Evolutionary conservation across 1,140 invertebrate species (phyloP).

Genomic region (Alviniconcha marisindica): DNA sequence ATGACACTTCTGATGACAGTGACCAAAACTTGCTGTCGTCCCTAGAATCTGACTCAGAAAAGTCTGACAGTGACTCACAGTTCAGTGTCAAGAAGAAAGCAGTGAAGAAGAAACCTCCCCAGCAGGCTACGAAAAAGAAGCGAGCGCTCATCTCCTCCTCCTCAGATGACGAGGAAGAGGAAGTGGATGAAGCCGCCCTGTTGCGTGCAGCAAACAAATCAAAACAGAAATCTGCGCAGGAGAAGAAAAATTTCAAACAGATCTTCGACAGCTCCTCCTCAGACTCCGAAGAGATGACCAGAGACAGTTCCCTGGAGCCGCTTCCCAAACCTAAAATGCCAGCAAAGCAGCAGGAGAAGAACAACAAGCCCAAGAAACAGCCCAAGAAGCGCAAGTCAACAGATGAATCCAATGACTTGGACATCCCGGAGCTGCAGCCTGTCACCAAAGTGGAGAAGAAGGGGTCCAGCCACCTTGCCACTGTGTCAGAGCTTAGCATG

Average conservation of each 20-base stretch:
- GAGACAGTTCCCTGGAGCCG: constrained; percentile 22
- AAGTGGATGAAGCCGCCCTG: constrained; percentile 49
- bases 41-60: constrained; percentile 21
- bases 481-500: constrained; percentile 44
- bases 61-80: constrained; percentile 21
- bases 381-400: constrained; percentile 42
- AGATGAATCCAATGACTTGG: constrained; percentile 56
- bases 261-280: constrained; percentile 47
- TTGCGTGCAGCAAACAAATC: constrained; percentile 35
- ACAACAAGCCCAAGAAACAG: constrained; percentile 32
- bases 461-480: constrained; percentile 21
- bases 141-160: constrained; percentile 40
- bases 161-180: constrained; percentile 49
- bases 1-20: constrained; percentile 42
- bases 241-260: constrained; percentile 42
- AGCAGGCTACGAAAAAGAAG: constrained; percentile 44
- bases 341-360: constrained; percentile 36
- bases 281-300: constrained; percentile 47
- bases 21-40: constrained; percentile 17
- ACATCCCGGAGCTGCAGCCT: constrained; percentile 31
- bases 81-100: constrained; percentile 36
- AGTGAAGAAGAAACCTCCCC: constrained; percentile 60
- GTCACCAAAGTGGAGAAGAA: constrained; percentile 25
- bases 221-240: constrained; percentile 14
- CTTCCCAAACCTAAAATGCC: constrained; percentile 30